Evolutionary conservation across 2,113 vertebrate species (phyloP), one percentile per base, ranked within the genome.

Genomic region (Ophthalmolycus amberensis): DNA sequence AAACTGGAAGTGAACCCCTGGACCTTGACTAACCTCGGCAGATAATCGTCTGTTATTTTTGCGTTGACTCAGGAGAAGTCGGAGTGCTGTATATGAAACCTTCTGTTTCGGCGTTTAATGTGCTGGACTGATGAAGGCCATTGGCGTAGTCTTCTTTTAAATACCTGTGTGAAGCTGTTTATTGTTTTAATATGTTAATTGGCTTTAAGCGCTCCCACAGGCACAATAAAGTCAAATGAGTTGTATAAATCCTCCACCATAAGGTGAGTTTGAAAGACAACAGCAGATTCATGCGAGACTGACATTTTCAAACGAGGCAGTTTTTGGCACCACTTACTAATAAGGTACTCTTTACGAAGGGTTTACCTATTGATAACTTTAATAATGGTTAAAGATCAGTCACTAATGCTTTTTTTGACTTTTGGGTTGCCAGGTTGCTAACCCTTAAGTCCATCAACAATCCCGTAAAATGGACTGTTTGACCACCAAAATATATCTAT

Each of bases 131-230:
- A 71, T 64, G 79, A 81, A 79, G 80, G 70, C 67, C 76, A 66
- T 44, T 67, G 75, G 69, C 68, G 20, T 44, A 63, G 80, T 80
- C 68, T 75, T 72, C 56, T 67, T 88, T 89, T 58, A 81, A 86
- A 83, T 22, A 76, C 50, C 81, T 32, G 71, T 76, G 80, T 77
- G 71, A 90, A 86, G 82, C 71, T 88, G 82, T 94, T 92, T 90
- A 90, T 89, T 89, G 74, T 84, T 91, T 25, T 40, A 64, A 75
- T 82, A 72, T 79, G 85, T 82, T 86, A 84, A 90, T 92, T 90
- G 83, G 80, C 72, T 77, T 85, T 84, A 82, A 90, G n/a, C 75
- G 71, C 66, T 85, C 88, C 79, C 77, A 44, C 56, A 29, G 78
- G 84, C 8, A 48, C 52, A n/a, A 58, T 84, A 37, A 85, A 89